These are phyloP conservation scores for Prunella strophiata DNA, from an alignment of 2,797 vertebrate species.

Conservation along the genomic window DNA sequence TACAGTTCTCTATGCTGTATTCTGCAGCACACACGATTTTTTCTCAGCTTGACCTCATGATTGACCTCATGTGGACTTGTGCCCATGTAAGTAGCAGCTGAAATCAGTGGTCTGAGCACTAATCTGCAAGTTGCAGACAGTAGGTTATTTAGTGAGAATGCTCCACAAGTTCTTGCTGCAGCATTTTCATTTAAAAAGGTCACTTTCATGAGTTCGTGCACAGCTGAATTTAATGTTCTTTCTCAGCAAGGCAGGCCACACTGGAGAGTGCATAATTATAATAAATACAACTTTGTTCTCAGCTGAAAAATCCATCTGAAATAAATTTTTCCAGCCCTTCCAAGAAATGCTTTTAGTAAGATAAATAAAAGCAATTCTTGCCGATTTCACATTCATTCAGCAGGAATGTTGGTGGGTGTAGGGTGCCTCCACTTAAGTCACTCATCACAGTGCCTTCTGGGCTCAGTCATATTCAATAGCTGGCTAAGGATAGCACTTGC, in stretches of 20 bases:
- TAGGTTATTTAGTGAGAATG: slow-evolving; percentile 52
- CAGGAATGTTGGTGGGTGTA: slow-evolving; percentile 66
- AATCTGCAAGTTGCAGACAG: slow-evolving; percentile 46
- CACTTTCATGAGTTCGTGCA: slow-evolving; percentile 35
- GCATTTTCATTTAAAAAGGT: slow-evolving; percentile 65
- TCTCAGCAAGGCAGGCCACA: slow-evolving; percentile 57
- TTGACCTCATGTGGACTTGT: slow-evolving; percentile 35
- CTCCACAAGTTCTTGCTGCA: slow-evolving; percentile 5
- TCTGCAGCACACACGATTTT: not conserved
- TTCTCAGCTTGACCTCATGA: not conserved
- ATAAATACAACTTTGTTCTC: slow-evolving; percentile 70
- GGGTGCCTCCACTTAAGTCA: slow-evolving; percentile 67
- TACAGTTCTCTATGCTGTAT: not conserved
- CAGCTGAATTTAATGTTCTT: slow-evolving; percentile 70
- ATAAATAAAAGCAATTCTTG: slow-evolving; percentile 70
- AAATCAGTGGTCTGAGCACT: slow-evolving; percentile 33
- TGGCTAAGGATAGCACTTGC: slow-evolving; percentile 43
- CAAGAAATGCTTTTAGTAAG: slow-evolving; percentile 61
- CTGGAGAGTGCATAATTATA: slow-evolving; percentile 47
- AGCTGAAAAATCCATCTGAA: slow-evolving; percentile 64
- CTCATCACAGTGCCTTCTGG: slow-evolving; percentile 65
- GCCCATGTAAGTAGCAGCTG: slow-evolving; percentile 28
- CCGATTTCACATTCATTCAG: slow-evolving; percentile 60
- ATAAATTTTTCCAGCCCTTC: slow-evolving; percentile 61
- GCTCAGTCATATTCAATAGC: slow-evolving; percentile 46